phyloP scores from a whole-genome alignment of 2,797 vertebrate species.

The Coendou prehensilis region DNA sequence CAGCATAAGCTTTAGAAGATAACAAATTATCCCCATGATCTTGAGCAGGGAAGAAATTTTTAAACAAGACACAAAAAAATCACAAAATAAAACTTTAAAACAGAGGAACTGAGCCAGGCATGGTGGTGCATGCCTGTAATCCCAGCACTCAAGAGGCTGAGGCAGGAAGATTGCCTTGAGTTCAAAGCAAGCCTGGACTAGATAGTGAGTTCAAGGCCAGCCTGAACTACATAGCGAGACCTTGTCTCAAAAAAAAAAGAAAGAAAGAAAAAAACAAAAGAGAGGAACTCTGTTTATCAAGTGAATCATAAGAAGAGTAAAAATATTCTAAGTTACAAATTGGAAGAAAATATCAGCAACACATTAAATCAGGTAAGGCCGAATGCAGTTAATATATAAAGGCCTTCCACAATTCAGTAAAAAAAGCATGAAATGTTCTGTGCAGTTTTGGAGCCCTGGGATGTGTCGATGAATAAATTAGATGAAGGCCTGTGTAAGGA shows the following conservation, averaged over 20 bases:
- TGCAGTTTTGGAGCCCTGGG: neutral
- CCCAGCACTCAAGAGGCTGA: neutral
- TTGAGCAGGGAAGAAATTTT: neutral
- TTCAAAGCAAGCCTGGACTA: neutral
- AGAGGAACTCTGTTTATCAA: neutral
- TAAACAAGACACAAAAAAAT: neutral
- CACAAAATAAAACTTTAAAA: neutral
- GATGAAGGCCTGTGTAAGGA: neutral
- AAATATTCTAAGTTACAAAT: neutral
- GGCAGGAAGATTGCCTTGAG: neutral
- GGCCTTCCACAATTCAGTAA: neutral
- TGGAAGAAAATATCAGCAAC: neutral
- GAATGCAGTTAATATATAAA: neutral
- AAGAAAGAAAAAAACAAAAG: neutral
- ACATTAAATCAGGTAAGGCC: neutral
- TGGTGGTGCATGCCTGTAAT: neutral
- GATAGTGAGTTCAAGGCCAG: neutral
- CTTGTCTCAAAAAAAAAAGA: neutral
- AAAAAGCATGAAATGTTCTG: neutral
- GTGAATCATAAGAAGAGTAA: conserved; percentile 8
- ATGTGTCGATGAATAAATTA: neutral
- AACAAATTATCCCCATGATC: neutral
- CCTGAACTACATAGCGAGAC: neutral
- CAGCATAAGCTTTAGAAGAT: neutral
- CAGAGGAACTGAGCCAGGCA: neutral